Percentiles rank a stretch among this genome's conserved stretches.
These are phyloP conservation scores for Asteroscopus sphinx DNA, from an alignment of 2,888 invertebrate genomes.

Conservation along the genomic window DNA sequence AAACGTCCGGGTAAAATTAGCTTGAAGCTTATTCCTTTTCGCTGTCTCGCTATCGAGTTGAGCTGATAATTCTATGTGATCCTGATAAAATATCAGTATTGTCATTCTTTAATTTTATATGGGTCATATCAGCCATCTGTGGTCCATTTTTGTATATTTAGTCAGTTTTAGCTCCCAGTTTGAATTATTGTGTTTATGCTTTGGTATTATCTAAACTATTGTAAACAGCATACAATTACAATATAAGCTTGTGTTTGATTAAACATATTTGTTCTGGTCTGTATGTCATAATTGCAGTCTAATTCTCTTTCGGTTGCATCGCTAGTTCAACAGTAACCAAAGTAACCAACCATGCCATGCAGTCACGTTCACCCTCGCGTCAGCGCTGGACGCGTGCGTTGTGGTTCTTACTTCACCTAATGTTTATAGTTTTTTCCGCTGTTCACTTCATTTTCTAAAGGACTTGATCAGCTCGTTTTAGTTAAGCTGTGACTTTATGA, in stretches of 20 bases:
- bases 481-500: constrained; percentile 61
- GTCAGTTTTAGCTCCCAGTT: too few relatives aligned
- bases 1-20: constrained; percentile 63
- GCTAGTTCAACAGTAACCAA: constrained; percentile 57
- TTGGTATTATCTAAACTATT: not conserved
- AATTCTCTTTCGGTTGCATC: constrained; percentile 62
- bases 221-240: not conserved
- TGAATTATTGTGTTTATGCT: too few relatives aligned
- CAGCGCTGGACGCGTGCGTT: constrained; percentile 72
- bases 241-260: not conserved
- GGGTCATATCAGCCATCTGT: not conserved
- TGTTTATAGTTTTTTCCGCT: constrained; percentile 55
- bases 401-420: constrained; percentile 55
- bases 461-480: constrained; percentile 43
- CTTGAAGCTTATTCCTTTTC: constrained; percentile 48
- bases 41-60: constrained; percentile 39
- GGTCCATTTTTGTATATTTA: not conserved
- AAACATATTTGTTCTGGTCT: constrained; percentile 32
- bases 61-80: constrained; percentile 46
- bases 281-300: constrained; percentile 62
- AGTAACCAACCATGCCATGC: too few relatives aligned
- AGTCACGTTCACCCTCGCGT: constrained; percentile 76
- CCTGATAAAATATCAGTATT: constrained; percentile 3
- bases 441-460: constrained; percentile 55
- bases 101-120: not conserved